Conservation (phyloP, 2,888 invertebrate genomes). For the Notodonta dromedarius region DNA sequence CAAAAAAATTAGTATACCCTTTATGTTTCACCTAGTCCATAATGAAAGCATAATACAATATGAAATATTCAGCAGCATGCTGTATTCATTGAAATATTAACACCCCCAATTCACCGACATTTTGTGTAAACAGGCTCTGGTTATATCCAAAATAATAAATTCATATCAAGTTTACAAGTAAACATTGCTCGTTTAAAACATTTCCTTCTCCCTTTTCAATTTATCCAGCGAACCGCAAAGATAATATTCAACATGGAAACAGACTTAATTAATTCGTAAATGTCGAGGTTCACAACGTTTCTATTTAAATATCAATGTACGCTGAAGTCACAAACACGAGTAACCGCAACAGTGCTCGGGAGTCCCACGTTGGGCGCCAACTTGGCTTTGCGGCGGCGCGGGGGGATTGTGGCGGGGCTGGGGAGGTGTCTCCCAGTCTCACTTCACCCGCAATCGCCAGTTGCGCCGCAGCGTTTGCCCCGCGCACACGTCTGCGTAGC, state of each 20-base stretch:
- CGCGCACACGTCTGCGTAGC: constrained; percentile 57
- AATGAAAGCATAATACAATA: too few species aligned
- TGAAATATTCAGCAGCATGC: too few species aligned
- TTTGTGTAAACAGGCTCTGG: too few species aligned
- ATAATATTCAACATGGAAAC: not conserved
- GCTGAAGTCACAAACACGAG: constrained; percentile 28
- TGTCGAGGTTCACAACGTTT: constrained; percentile 13
- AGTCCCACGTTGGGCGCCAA: constrained; percentile 71
- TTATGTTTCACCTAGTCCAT: too few species aligned
- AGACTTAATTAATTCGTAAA: not conserved
- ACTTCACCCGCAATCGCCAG: constrained; percentile 49
- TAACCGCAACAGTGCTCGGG: constrained; percentile 36
- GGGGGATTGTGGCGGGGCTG: constrained; percentile 23
- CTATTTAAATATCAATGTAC: constrained; percentile 17
- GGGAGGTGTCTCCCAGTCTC: constrained; percentile 50
- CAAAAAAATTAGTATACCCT: too few species aligned
- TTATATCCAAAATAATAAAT: too few species aligned
- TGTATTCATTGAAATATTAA: too few species aligned
- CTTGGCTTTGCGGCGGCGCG: constrained; percentile 53
- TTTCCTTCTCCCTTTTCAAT: not conserved
- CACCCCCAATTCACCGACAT: too few species aligned
- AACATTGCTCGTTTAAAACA: not conserved
- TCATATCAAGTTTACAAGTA: too few species aligned
- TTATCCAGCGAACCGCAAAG: not conserved
- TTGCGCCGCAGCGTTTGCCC: constrained; percentile 74